Evolutionary conservation across 2,797 vertebrate genomes (phyloP), one percentile per base, ranked within the genome.

Genomic region (Acomys russatus): DNA sequence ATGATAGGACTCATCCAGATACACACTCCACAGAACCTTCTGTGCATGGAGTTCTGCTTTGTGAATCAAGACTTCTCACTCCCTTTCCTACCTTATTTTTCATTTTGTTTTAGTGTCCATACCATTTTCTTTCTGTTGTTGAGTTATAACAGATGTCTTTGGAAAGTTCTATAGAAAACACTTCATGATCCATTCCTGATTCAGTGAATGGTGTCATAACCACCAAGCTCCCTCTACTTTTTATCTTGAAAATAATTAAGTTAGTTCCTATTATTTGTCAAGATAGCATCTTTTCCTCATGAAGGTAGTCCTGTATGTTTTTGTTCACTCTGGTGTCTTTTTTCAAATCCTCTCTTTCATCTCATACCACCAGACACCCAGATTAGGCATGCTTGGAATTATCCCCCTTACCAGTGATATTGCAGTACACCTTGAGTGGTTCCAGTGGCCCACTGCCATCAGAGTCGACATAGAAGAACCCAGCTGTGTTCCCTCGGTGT

Each of bases 371-470:
- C 51, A 11, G 44, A 6, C 2, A 22, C 4, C 0, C 3, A 28
- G 10, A 8, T 35, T 35, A 82, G 79, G 77, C 15, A 0, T 64
- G 17, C 33, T 66, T 18, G 2, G 90, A 22, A 25, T 35, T 2
- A 11, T 51, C 59, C 9, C 33, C 15, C 93, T 98, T 98, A 99
- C 99, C 99, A 74, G 99, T 99, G 92, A 99, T 98, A 59, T 99
- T 98, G 96, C 99, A 99, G 92, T 98, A 99, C 4, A 99, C 99
- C 0, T 88, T 98, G 61, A 99, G 96, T 0, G 99, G 98, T 95
- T 85, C 97, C 56, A 99, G 97, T 0, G 98, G 98, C 20, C 99
- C 99, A 5, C 99, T 99, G 94, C 98, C 99, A 88, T 99, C 99
- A 0, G 98, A 97, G 86, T 99, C 99, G 0, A 99, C 98, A 95